Evolutionary conservation across 2,888 invertebrate species (phyloP).

Genomic region (Caenorhabditis becei): DNA sequence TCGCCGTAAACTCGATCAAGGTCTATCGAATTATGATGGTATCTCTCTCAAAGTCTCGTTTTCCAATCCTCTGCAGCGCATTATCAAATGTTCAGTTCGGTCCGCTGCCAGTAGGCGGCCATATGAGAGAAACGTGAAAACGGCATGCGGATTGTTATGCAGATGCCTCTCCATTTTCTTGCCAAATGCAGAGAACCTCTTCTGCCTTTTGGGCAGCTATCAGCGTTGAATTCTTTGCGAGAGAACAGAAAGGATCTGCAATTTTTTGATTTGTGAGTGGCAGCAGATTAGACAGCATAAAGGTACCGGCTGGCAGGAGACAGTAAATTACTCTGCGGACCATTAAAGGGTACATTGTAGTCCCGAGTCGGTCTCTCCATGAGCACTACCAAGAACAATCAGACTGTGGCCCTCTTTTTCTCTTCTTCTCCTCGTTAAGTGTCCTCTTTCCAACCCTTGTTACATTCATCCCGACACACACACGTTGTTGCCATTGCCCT

Average conservation of each 20-base stretch:
- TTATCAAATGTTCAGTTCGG: conserved; percentile 44
- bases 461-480: conserved; percentile 25
- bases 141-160: conserved; percentile 14
- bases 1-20: conserved; percentile 35
- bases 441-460: conserved; percentile 9
- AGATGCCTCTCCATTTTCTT: conserved; percentile 24
- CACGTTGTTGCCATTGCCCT: conserved; percentile 47
- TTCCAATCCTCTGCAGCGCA: conserved; percentile 3
- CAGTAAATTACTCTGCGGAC: background rate
- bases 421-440: conserved; percentile 9
- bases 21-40: conserved; percentile 38
- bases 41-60: conserved; percentile 10
- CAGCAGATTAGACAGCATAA: conserved; percentile 16
- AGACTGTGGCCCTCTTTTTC: conserved; percentile 6
- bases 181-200: background rate
- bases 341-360: background rate
- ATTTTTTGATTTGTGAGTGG: background rate
- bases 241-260: background rate
- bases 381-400: conserved; percentile 2
- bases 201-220: background rate
- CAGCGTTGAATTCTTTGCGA: background rate
- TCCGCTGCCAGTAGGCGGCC: background rate
- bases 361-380: background rate
- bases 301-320: too few relatives aligned
- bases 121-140: conserved; percentile 35